These are phyloP conservation scores for Morpho achilles DNA, from an alignment of 2,888 invertebrate genomes.

Conservation along the genomic window DNA sequence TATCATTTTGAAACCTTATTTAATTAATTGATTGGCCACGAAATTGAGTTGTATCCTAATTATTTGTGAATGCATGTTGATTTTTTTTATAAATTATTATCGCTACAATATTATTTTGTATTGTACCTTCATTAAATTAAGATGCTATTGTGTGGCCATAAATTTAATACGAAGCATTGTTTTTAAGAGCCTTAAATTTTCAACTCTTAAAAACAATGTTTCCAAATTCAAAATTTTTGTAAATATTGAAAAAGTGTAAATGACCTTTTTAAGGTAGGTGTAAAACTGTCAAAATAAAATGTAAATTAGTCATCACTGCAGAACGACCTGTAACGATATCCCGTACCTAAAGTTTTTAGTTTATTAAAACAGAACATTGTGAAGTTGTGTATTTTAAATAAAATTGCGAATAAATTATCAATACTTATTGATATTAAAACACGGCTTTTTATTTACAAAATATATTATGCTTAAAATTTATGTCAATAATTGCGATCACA, in stretches of 20 bases:
- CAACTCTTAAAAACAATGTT: conserved; percentile 38
- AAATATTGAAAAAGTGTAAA: conserved; percentile 65
- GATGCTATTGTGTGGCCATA: conserved; percentile 71
- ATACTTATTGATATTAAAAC: conserved; percentile 69
- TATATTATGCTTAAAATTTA: no score
- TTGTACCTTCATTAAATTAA: conserved; percentile 66
- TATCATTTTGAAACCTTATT: conserved; percentile 32
- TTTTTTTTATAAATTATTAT: conserved; percentile 4
- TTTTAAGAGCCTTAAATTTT: conserved; percentile 38
- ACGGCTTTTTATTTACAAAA: conserved; percentile 35
- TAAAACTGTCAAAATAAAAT: conserved; percentile 53
- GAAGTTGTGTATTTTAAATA: conserved; percentile 79
- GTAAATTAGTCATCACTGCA: conserved; percentile 68
- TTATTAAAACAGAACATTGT: conserved; percentile 73
- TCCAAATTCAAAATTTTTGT: conserved; percentile 53
- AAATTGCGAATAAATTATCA: conserved; percentile 80
- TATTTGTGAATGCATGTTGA: conserved; percentile 20
- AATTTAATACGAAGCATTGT: conserved; percentile 46
- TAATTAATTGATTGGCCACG: conserved; percentile 20
- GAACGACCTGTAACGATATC: conserved; percentile 68
- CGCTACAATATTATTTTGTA: conserved; percentile 47
- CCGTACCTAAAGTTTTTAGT: conserved; percentile 76
- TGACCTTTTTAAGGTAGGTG: conserved; percentile 53
- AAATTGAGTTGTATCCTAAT: conserved; percentile 21
- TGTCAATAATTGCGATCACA: no score